phyloP scores from a whole-genome alignment of 2,113 vertebrate genomes.

The Rhegmatorhina hoffmannsi region DNA sequence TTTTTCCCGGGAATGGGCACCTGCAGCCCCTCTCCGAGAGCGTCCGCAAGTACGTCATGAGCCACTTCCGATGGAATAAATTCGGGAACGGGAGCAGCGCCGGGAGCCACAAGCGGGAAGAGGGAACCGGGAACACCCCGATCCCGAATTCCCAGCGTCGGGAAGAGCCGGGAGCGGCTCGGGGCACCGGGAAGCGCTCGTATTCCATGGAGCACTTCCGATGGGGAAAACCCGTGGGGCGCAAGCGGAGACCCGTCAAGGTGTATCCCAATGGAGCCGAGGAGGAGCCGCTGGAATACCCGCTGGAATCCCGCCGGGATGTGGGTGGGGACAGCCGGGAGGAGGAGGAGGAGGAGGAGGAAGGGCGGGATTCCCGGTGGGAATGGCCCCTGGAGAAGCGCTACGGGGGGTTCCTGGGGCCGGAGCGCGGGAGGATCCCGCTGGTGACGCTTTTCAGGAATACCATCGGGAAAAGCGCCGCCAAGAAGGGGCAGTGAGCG shows the following conservation, averaged over 20 bases:
- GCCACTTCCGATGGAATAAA: neutral
- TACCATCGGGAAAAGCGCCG: neutral
- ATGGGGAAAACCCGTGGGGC: neutral
- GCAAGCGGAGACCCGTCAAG: too few relatives aligned
- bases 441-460: neutral
- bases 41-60: neutral
- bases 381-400: neutral
- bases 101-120: too few relatives aligned
- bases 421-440: neutral
- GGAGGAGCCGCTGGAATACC: neutral
- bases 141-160: too few relatives aligned
- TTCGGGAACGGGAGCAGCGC: neutral
- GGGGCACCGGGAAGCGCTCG: neutral
- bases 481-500: neutral
- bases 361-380: neutral
- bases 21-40: neutral
- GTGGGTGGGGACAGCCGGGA: too few relatives aligned
- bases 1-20: too few relatives aligned
- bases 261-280: too few relatives aligned
- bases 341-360: too few relatives aligned
- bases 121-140: too few relatives aligned
- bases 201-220: neutral
- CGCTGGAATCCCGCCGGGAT: neutral
- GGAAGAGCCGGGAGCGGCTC: too few relatives aligned
- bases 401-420: neutral